Evolutionary conservation across 1,140 invertebrate species (phyloP).

Genomic region (Leptinotarsa defecta): DNA sequence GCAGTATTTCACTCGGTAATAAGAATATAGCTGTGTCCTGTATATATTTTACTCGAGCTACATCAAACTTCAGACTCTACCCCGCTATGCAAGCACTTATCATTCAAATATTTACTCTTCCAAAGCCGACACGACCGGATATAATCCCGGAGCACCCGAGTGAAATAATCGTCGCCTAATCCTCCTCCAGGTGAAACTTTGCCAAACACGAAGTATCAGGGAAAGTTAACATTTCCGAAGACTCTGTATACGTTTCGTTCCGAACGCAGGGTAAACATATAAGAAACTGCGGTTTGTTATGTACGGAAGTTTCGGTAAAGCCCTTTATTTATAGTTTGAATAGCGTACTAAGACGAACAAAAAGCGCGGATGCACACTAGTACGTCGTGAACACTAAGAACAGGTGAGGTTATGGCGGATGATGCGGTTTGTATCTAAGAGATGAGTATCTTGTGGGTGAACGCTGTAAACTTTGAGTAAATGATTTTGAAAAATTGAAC

Average conservation of each 20-base stretch:
- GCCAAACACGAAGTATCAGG: slow-evolving; percentile 6
- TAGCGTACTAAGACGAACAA: neutral
- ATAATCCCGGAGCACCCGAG: slow-evolving; percentile 15
- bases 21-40: too few relatives aligned
- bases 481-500: too few relatives aligned
- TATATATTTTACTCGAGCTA: too few relatives aligned
- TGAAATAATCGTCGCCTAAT: slow-evolving; percentile 21
- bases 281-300: slow-evolving; percentile 17
- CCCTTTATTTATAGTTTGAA: slow-evolving; percentile 17
- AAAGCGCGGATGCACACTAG: neutral
- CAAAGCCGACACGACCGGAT: slow-evolving; percentile 10
- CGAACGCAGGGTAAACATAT: neutral
- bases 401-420: neutral
- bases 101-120: slow-evolving; percentile 18
- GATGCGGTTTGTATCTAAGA: neutral
- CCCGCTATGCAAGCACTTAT: neutral
- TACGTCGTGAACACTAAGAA: neutral
- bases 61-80: too few relatives aligned
- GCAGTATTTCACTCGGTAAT: too few relatives aligned
- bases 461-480: too few relatives aligned
- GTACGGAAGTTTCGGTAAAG: neutral
- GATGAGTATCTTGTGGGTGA: neutral
- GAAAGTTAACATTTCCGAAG: slow-evolving; percentile 1
- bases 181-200: slow-evolving; percentile 16
- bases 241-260: neutral